Evolutionary conservation across 2,888 invertebrate genomes (phyloP).

Genomic region (Aphodius sticticus): DNA sequence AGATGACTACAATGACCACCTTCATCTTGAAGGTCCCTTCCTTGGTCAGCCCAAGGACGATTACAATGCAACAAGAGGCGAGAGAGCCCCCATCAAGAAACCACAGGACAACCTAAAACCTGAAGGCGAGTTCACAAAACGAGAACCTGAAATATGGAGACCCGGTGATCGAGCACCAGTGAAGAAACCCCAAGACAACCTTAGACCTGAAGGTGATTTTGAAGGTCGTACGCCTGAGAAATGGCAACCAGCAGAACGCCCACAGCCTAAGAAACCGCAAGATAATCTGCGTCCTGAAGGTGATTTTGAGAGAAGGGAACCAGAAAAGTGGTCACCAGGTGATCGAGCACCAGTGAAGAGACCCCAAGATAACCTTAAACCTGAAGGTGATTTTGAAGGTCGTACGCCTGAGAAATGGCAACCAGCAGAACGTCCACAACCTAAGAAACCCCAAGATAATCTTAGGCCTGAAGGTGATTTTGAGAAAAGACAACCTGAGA

Average conservation of each 20-base stretch:
- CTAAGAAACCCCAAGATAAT: slow-evolving; percentile 62
- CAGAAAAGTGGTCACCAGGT: slow-evolving; percentile 62
- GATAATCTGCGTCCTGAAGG: slow-evolving; percentile 64
- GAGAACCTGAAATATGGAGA: slow-evolving; percentile 59
- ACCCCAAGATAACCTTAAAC: slow-evolving; percentile 69
- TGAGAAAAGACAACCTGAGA: slow-evolving; percentile 57
- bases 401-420: slow-evolving; percentile 47
- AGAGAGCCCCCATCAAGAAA: slow-evolving; percentile 60
- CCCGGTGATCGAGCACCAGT: slow-evolving; percentile 59
- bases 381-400: slow-evolving; percentile 57
- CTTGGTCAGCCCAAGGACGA: slow-evolving; percentile 63
- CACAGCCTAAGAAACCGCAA: slow-evolving; percentile 62
- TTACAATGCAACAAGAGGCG: slow-evolving; percentile 59
- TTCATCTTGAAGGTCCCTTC: slow-evolving; percentile 75
- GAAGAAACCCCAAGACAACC: slow-evolving; percentile 57
- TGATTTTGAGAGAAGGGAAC: slow-evolving; percentile 61
- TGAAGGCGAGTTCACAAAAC: slow-evolving; percentile 59
- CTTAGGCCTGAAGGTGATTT: slow-evolving; percentile 67
- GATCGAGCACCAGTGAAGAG: slow-evolving; percentile 63
- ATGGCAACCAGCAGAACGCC: slow-evolving; percentile 62
- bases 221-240: slow-evolving; percentile 49
- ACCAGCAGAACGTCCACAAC: slow-evolving; percentile 63
- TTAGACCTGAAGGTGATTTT: slow-evolving; percentile 58
- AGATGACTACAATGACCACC: slow-evolving; percentile 73
- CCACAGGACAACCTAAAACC: slow-evolving; percentile 57